Percentiles rank a stretch among this genome's conserved stretches.
phyloP scores from a whole-genome alignment of 2,113 vertebrate species.

The Istiophorus platypterus region DNA sequence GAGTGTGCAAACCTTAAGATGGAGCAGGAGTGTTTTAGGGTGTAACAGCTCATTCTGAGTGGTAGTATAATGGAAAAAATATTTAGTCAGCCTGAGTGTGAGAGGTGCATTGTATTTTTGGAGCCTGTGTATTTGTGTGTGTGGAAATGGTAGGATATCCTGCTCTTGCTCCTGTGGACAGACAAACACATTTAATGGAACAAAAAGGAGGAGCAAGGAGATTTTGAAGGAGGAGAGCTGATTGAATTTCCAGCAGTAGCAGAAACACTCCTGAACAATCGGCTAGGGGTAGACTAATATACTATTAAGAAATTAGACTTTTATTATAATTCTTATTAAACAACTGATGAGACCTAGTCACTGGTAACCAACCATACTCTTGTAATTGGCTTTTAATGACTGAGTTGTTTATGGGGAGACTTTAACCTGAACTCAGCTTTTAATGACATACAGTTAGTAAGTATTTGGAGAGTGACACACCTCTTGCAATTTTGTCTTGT shows the following conservation, averaged over 20 bases:
- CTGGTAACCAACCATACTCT: too few relatives aligned
- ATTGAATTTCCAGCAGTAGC: conserved; percentile 14
- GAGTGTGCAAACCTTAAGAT: conserved; percentile 15
- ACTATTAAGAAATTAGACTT: not conserved
- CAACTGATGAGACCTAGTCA: not conserved
- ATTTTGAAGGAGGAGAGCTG: not conserved
- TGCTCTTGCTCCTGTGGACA: conserved; percentile 54
- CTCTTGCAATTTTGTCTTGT: too few relatives aligned
- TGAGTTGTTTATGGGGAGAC: not conserved
- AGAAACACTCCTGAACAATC: not conserved
- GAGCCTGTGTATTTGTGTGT: conserved; percentile 36
- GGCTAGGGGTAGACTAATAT: not conserved
- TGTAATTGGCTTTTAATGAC: not conserved
- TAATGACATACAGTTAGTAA: too few relatives aligned
- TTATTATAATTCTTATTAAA: not conserved
- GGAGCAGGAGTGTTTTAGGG: not conserved
- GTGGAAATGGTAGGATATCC: conserved; percentile 72
- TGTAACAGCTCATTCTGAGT: conserved; percentile 40
- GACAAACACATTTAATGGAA: conserved; percentile 52
- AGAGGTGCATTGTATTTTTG: conserved; percentile 60
- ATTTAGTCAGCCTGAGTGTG: conserved; percentile 19
- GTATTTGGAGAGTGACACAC: too few relatives aligned
- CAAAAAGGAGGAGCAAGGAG: not conserved
- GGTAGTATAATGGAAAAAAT: conserved; percentile 46
- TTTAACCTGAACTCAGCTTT: not conserved